Evolutionary conservation across 2,113 vertebrate genomes (phyloP).

Genomic region (Hoplias malabaricus): DNA sequence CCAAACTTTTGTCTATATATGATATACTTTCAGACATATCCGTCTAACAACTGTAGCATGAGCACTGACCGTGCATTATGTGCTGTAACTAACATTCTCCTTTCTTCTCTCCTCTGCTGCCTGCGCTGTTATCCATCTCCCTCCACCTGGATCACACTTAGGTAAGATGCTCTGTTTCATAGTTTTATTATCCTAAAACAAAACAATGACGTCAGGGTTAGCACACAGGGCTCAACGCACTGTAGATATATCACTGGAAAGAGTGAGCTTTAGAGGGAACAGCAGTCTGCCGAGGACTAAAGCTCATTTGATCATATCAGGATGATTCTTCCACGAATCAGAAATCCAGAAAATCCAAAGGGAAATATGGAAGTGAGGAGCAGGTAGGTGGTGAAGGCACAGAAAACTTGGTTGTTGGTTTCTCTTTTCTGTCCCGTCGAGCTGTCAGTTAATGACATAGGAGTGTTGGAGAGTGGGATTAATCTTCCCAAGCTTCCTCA

Average conservation of each 20-base stretch:
- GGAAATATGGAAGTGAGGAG: constrained; percentile 42
- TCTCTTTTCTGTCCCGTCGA: constrained; percentile 25
- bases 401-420: constrained; percentile 42
- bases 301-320: constrained; percentile 40
- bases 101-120: not conserved
- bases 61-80: not conserved
- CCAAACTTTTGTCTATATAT: no score
- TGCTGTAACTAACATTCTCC: constrained; percentile 38
- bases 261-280: not conserved
- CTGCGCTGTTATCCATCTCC: constrained; percentile 11
- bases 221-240: not conserved
- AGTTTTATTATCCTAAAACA: constrained; percentile 6
- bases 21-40: not conserved
- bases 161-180: constrained; percentile 35
- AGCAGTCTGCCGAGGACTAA: not conserved
- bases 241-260: constrained; percentile 1
- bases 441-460: constrained; percentile 47
- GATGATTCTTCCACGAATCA: constrained; percentile 54
- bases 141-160: constrained; percentile 1
- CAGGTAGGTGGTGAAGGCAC: constrained; percentile 36
- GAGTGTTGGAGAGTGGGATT: constrained; percentile 42
- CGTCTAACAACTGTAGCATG: not conserved
- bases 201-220: not conserved
- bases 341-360: constrained; percentile 16
- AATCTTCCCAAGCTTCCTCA: constrained; percentile 46